These are phyloP conservation scores for Horisme vitalbata DNA, from an alignment of 2,888 invertebrate genomes.

Conservation along the genomic window DNA sequence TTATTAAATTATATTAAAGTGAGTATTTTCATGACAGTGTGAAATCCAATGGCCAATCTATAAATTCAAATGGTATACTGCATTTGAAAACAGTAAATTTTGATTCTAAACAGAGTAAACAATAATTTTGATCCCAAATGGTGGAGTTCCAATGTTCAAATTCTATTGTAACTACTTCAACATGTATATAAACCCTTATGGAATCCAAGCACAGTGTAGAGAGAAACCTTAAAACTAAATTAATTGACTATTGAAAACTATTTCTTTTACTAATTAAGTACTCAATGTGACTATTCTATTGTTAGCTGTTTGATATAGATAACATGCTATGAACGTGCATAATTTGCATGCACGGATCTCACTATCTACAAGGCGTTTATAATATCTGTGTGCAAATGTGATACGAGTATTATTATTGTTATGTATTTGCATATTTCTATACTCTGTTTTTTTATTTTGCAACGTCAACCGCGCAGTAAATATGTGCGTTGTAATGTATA, in stretches of 20 bases:
- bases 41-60: background rate
- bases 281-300: conserved; percentile 51
- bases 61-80: conserved; percentile 26
- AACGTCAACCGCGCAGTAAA: conserved; percentile 16
- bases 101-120: conserved; percentile 46
- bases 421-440: conserved; percentile 26
- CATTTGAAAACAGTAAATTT: conserved; percentile 43
- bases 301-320: conserved; percentile 44
- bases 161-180: conserved; percentile 28
- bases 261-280: conserved; percentile 68
- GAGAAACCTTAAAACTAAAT: conserved; percentile 52
- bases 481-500: conserved; percentile 6
- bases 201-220: conserved; percentile 40
- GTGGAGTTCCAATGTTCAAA: conserved; percentile 13
- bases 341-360: conserved; percentile 32
- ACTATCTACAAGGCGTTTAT: conserved; percentile 37
- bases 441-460: conserved; percentile 23
- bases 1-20: no score
- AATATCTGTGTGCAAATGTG: conserved; percentile 34
- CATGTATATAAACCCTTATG: conserved; percentile 29
- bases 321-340: conserved; percentile 36
- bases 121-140: conserved; percentile 71
- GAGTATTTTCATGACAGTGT: conserved; percentile 5
- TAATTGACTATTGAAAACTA: conserved; percentile 67
- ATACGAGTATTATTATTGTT: conserved; percentile 25